Conservation (phyloP, 2,888 invertebrate genomes). For the Athetis lepigone region DNA sequence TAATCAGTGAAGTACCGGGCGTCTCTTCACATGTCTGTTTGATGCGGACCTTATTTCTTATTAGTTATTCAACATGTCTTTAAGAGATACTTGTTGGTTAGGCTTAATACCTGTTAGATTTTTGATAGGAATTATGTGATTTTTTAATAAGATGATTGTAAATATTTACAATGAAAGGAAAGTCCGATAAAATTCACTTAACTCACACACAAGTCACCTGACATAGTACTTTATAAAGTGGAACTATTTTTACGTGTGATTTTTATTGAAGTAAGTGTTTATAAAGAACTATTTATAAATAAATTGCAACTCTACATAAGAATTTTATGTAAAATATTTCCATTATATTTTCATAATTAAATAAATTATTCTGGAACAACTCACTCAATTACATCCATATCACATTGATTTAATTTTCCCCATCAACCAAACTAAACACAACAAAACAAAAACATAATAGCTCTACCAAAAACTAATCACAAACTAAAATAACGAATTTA, state of each 20-base stretch:
- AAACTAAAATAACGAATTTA: slow-evolving; percentile 64
- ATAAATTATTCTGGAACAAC: too few relatives aligned
- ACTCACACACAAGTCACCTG: too few relatives aligned
- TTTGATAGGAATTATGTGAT: neutral
- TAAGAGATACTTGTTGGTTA: slow-evolving; percentile 37
- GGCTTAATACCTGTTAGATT: slow-evolving; percentile 27
- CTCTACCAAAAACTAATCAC: slow-evolving; percentile 56
- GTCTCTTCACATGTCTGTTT: slow-evolving; percentile 89
- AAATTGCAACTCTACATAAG: too few relatives aligned
- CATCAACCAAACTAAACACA: slow-evolving; percentile 14
- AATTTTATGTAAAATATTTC: too few relatives aligned
- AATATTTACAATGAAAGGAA: too few relatives aligned
- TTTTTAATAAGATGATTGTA: neutral
- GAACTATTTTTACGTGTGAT: too few relatives aligned
- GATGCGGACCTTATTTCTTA: slow-evolving; percentile 82
- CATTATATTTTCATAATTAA: too few relatives aligned
- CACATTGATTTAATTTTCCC: neutral
- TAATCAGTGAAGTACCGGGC: slow-evolving; percentile 90
- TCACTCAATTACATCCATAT: too few relatives aligned
- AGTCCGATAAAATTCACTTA: too few relatives aligned
- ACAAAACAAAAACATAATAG: slow-evolving; percentile 42
- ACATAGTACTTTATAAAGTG: too few relatives aligned
- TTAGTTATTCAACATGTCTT: slow-evolving; percentile 76
- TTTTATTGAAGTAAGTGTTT: too few relatives aligned
- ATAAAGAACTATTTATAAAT: too few relatives aligned